Evolutionary conservation across 2,113 vertebrate species (phyloP).

Genomic region (Aldabrachelys gigantea): DNA sequence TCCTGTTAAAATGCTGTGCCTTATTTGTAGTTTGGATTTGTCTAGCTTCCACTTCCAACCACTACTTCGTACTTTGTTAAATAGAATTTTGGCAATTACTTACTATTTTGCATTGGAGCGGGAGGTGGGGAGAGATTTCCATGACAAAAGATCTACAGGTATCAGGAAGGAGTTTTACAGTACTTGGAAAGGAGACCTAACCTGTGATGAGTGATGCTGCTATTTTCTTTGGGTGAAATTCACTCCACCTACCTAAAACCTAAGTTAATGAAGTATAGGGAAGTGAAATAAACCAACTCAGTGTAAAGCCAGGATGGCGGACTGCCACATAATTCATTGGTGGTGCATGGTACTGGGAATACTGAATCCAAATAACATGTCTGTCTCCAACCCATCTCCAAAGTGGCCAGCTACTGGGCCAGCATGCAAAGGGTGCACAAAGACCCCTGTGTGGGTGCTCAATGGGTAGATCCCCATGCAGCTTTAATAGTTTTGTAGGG

Average conservation of each 20-base stretch:
- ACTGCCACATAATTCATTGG: background rate
- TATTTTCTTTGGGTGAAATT: background rate
- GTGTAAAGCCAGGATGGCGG: background rate
- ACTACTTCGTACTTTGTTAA: background rate
- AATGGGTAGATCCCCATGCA: background rate
- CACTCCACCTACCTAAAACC: background rate
- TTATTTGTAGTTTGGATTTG: conserved; percentile 13
- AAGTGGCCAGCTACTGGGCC: background rate
- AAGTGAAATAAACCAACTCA: background rate
- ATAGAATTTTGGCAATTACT: background rate
- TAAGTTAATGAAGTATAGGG: background rate
- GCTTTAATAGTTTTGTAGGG: background rate
- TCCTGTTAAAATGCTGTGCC: background rate
- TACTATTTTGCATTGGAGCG: background rate
- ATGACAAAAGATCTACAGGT: background rate
- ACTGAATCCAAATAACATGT: background rate
- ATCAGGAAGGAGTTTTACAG: accelerated
- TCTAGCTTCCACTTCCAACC: background rate
- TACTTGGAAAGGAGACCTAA: background rate
- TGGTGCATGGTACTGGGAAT: background rate
- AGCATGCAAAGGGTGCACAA: background rate
- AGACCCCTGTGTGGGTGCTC: background rate
- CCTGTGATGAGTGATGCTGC: background rate
- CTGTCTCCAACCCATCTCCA: background rate
- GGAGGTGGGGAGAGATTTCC: background rate